phyloP scores from a whole-genome alignment of 2,113 vertebrate genomes.

The Odontesthes bonariensis region DNA sequence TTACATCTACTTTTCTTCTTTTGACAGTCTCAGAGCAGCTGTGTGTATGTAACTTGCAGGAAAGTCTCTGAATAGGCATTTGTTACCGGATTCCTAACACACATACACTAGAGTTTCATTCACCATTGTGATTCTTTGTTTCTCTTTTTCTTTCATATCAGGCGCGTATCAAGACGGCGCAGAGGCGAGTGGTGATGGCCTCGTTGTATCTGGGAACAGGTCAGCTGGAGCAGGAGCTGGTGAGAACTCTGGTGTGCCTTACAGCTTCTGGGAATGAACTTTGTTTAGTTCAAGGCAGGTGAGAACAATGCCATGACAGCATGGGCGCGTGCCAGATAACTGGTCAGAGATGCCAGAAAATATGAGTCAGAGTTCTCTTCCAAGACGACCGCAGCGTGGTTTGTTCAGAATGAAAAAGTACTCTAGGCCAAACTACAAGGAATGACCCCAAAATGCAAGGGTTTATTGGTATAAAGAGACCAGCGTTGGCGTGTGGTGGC shows the following conservation, averaged over 20 bases:
- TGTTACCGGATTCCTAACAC: neutral
- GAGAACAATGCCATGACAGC: slow-evolving; percentile 47
- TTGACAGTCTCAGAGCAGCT: neutral
- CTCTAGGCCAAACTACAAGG: slow-evolving; percentile 47
- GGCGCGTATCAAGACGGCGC: slow-evolving; percentile 90
- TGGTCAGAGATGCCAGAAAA: slow-evolving; percentile 61
- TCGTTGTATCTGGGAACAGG: slow-evolving; percentile 96
- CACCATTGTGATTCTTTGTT: neutral
- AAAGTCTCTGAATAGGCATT: neutral
- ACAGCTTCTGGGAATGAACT: neutral
- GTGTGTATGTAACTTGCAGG: neutral
- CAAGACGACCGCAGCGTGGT: slow-evolving; percentile 41
- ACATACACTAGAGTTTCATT: neutral
- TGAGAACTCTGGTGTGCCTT: slow-evolving; percentile 65
- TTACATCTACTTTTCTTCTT: neutral
- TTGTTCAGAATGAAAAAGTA: slow-evolving; percentile 46
- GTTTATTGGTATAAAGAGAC: slow-evolving; percentile 63
- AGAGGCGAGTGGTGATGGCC: slow-evolving; percentile 93
- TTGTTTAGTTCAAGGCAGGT: slow-evolving; percentile 50
- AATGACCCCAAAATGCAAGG: slow-evolving; percentile 59
- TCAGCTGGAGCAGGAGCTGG: slow-evolving; percentile 93
- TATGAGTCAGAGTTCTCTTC: slow-evolving; percentile 60
- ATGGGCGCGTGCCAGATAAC: slow-evolving; percentile 22
- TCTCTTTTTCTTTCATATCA: slow-evolving; percentile 58
- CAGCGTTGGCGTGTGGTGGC: slow-evolving; percentile 58